Evolutionary conservation across 1,140 invertebrate genomes (phyloP).

Genomic region (Aphelinus atriplicis): DNA sequence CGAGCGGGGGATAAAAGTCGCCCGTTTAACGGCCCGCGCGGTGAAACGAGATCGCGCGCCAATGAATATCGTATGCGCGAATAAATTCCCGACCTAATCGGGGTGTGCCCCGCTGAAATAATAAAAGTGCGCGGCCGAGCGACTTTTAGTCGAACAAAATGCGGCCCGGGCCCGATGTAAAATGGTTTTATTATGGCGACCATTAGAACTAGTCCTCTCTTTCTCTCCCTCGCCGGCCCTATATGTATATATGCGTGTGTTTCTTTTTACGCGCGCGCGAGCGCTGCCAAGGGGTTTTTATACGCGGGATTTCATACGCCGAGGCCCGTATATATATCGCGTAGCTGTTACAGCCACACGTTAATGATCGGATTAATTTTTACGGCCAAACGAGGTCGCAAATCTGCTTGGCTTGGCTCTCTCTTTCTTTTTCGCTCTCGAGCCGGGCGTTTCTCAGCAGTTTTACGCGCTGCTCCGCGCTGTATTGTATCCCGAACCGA

Average conservation of each 20-base stretch:
- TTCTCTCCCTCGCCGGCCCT: constrained; percentile 24
- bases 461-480: constrained; percentile 43
- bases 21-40: too few relatives aligned
- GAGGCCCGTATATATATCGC: constrained; percentile 53
- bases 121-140: too few relatives aligned
- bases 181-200: constrained; percentile 22
- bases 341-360: constrained; percentile 54
- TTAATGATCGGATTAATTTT: constrained; percentile 64
- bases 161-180: background rate
- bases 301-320: constrained; percentile 44
- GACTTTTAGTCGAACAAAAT: background rate
- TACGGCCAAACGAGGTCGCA: constrained; percentile 54
- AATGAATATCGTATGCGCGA: too few relatives aligned
- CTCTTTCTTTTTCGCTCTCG: constrained; percentile 32
- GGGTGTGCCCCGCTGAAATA: too few relatives aligned
- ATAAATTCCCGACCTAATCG: too few relatives aligned
- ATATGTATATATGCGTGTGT: too few relatives aligned
- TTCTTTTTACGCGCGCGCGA: too few relatives aligned
- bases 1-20: too few relatives aligned
- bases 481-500: constrained; percentile 16
- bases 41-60: too few relatives aligned
- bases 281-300: constrained; percentile 39
- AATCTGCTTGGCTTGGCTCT: constrained; percentile 26
- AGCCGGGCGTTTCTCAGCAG: constrained; percentile 44
- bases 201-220: constrained; percentile 28